Evolutionary conservation across 2,797 vertebrate genomes (phyloP), one percentile per base, ranked within the genome.

Genomic region (Natrix natrix): DNA sequence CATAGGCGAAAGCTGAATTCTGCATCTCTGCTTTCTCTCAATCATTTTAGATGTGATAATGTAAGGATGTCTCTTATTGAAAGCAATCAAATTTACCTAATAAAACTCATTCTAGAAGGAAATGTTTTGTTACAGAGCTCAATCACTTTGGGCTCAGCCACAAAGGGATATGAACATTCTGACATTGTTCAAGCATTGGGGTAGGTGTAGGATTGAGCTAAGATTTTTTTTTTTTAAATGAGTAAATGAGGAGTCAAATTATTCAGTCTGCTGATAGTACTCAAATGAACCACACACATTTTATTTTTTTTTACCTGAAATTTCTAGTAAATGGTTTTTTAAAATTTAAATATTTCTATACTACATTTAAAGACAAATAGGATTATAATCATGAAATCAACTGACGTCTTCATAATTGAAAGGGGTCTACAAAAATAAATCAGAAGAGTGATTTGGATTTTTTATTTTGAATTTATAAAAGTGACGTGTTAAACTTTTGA

Each of bases 131-230:
- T 32, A 28, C 52, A 37, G n/a, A 88, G 13, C 0, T 56, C 37
- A 95, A 95, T 95, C 94, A n/a, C 90, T 93, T 95, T 95, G 92
- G 94, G 94, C 94, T 96, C 69, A 91, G 92, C 89, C 87, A 91
- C 57, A 57, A 90, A 37, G 32, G 26, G 11, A 78, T 92, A 56
- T 43, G 28, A 48, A 10, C 28, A 55, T 60, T 8, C 0, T 55
- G 11, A 55, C 20, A 86, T 86, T 24, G 17, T 63, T 37, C 48
- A 24, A 60, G 8, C 59, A 26, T 2, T 24, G 43, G 54, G 4
- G 13, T 8, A 16, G 63, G n/a, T 32, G 37, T 24, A 66, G 10
- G 57, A 87, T 5, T 16, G 28, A 83, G 14, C 22, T 43, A 54
- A 57, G 17, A 32, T 28, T 56, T 8, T 61, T 78, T n/a, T 13